Conservation (phyloP, 2,113 vertebrate genomes). For the Vidua macroura region DNA sequence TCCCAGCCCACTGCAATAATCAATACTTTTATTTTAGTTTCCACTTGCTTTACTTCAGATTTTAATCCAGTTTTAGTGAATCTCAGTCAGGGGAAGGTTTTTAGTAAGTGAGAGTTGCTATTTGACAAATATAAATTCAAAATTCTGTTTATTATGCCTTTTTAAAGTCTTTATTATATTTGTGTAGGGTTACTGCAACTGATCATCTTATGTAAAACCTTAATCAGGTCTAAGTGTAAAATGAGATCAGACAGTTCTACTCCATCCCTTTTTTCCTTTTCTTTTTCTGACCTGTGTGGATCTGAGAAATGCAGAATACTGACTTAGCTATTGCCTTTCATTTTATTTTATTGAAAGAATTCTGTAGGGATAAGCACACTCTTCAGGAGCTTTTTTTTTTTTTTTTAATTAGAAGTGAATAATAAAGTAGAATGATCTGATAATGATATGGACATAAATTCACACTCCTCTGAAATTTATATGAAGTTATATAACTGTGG, state of each 20-base stretch:
- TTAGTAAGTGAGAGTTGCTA: not conserved
- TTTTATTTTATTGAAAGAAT: conserved; percentile 10
- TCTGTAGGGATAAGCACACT: conserved; percentile 5
- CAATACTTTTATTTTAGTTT: not conserved
- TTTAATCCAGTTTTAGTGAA: not conserved
- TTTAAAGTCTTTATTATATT: not conserved
- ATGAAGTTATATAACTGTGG: not conserved
- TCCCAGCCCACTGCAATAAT: not conserved
- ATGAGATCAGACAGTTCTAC: conserved; percentile 2
- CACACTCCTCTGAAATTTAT: conserved; percentile 1
- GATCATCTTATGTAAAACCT: conserved; percentile 5
- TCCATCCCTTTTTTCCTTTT: not conserved
- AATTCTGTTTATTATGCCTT: not conserved
- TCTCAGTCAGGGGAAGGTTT: not conserved
- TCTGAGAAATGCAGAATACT: not conserved
- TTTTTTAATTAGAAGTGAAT: conserved; percentile 15
- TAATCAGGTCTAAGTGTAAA: conserved; percentile 4
- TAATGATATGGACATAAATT: conserved; percentile 12
- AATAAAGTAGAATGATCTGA: conserved; percentile 18
- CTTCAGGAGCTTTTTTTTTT: not conserved
- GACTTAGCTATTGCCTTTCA: not conserved
- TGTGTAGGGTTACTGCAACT: not conserved
- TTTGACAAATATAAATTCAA: not conserved
- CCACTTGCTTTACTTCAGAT: not conserved
- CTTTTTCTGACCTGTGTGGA: not conserved